Evolutionary conservation across 2,797 vertebrate species (phyloP), one percentile per base, ranked within the genome.

Genomic region (Chaenodraco wilsoni): DNA sequence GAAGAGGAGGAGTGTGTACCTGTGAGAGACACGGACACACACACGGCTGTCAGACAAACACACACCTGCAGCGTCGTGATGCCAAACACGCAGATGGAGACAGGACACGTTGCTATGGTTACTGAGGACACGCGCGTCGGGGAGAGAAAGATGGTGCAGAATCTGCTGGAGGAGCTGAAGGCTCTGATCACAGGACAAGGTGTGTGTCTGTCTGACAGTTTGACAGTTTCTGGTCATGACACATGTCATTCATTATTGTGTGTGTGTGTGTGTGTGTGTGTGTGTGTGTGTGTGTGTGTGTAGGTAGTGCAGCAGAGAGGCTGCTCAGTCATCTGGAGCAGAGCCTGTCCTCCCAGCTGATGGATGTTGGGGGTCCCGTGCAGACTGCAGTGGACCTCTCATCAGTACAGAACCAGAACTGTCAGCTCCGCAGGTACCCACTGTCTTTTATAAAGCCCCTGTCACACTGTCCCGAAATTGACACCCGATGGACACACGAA

Each of bases 151-250:
- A 95, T 90, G 0, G 57, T 95, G n/a, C 95, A 92, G 56, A 89
- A 92, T 75, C 93, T 98, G 50, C 70, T 98, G 67, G 90, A 89
- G 78, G 96, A 99, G 72, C 95, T 99, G 55, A 93, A 81, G 74
- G 54, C 87, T 44, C 78, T 91, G 75, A 87, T 93, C 2, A 68
- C 88, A 3, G 89, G 88, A 71, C 85, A 90, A 90, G 94, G 91
- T 93, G 70, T 13, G 16, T 46, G 33, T 37, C 6, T 37, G 33
- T 37, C 6, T 9, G 33, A 7, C 6, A 1, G 33, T 37, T 6
- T 37, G 33, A 7, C 7, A 37, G 33, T 37, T 37, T 6, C 1
- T 37, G 8, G 33, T 37, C 33, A 37, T 6, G 33, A 37, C 33
- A 37, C 33, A 37, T 9, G 33, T 37, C 9, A 37, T 43, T 43